Evolutionary conservation across 2,797 vertebrate species (phyloP), one percentile per base, ranked within the genome.

Genomic region (Trachurus trachurus): DNA sequence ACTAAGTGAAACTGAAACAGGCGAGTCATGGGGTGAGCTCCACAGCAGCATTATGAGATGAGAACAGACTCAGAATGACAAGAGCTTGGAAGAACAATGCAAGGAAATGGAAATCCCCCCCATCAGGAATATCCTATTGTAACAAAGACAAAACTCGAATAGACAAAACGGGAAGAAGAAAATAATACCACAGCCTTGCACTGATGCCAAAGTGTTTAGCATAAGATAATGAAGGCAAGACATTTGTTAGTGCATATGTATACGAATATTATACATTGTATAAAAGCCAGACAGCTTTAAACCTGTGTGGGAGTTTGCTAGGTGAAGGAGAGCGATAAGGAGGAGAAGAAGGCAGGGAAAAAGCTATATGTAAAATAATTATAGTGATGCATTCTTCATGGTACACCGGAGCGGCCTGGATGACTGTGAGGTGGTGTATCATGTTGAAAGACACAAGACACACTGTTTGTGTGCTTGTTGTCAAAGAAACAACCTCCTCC

Each of bases 1-100:
- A 84, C 87, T 89, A 93, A 93, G 88, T 94, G 89, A 87, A 90
- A 94, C 74, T 91, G 84, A 93, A 89, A 88, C 82, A 76, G 91
- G 87, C 81, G 86, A 93, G 90, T 92, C 88, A 78, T 78, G 84
- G 87, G 89, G 89, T 60, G 84, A 92, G 88, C 84, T 78, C 80
- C 76, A 80, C 85, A 60, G 82, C 83, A 63, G 81, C 87, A 83
- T 89, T 92, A 88, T 92, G 86, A 89, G 81, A 78, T 26, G 85
- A 84, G 75, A 92, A 91, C 81, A 86, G 78, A 59, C 54, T 10
- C 78, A 73, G 83, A 84, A 87, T 81, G 81, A 91, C 85, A 83
- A 92, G 87, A 88, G 88, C 85, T 83, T 57, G 80, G 34, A 71
- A 71, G 79, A 92, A 94, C 90, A 93, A 92, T 91, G 74, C 62